Evolutionary conservation across 2,888 invertebrate species (phyloP), one percentile per base, ranked within the genome.

Genomic region (Caenorhabditis uteleia): DNA sequence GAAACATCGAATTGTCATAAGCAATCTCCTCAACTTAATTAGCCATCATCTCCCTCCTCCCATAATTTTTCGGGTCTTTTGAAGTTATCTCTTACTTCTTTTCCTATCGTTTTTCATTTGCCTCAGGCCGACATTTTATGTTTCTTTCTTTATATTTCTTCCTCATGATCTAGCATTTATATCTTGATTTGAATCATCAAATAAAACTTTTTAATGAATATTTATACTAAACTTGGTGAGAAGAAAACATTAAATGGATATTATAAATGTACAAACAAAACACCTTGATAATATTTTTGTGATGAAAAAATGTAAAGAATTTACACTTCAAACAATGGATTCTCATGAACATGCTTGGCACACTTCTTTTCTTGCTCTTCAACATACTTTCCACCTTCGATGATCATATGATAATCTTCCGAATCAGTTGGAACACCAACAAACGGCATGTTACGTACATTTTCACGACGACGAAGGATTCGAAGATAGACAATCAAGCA

Each of bases 381-480:
- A 21, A 47, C 20, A 39, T 39, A 16, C 4, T 29, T 39, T 31
- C 60, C 54, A 29, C 54, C 31, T 3, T 54, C 44, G 25, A 58
- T 16, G 39, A 58, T 58, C 51, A 58, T 51, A n/a, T 58, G 58
- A 42, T 58, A 58, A 38, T 58, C 58, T 27, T 39, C 40, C 6
- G 44, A 40, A 14, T 58, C 51, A n/a, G 25, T 23, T 27, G 58
- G 58, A 23, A 58, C 58, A 4, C 58, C 58, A 1, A 2, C n/a
- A 36, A 58, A 58, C 3, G 8, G 12, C 4, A 25, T 31, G 21
- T 27, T 34, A 31, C 23, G 25, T 45, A 34, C 21, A 45, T 20
- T 25, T n/a, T 39, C 10, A 21, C 16, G 18, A 7, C 12, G 34
- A 27, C 21, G 7, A 31, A 14, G 26, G 25, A 25, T 6, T 27